Conservation (phyloP, 2,113 vertebrate genomes). For the Bostrychus sinensis region DNA sequence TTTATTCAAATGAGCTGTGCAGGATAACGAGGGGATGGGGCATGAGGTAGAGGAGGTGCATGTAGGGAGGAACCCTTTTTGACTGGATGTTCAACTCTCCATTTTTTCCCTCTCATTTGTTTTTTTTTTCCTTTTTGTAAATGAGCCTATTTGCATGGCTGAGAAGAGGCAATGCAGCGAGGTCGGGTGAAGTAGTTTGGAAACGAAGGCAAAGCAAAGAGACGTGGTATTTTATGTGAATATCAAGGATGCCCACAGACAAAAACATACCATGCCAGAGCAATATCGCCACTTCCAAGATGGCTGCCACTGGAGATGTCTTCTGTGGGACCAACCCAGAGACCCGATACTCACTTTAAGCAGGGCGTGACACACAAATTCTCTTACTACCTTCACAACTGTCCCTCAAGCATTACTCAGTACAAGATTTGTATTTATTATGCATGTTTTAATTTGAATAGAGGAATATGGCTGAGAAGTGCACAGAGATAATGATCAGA, state of each 20-base stretch:
- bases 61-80: slow-evolving; percentile 56
- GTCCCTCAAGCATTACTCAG: slow-evolving; percentile 9
- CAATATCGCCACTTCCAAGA: slow-evolving; percentile 70
- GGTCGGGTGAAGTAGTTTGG: slow-evolving; percentile 6
- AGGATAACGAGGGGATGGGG: slow-evolving; percentile 72
- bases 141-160: slow-evolving; percentile 59
- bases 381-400: slow-evolving; percentile 18
- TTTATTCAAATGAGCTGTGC: slow-evolving; percentile 82
- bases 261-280: slow-evolving; percentile 57
- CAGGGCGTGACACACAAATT: slow-evolving; percentile 46
- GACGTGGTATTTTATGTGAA: slow-evolving; percentile 24
- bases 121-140: slow-evolving; percentile 51
- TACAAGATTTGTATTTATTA: slow-evolving; percentile 34
- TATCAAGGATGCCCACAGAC: slow-evolving; percentile 48
- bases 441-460: slow-evolving; percentile 48
- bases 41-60: slow-evolving; percentile 54
- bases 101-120: slow-evolving; percentile 30
- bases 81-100: slow-evolving; percentile 56
- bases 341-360: slow-evolving; percentile 20
- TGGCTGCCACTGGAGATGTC: slow-evolving; percentile 70
- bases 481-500: slow-evolving; percentile 70
- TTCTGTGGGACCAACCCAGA: slow-evolving; percentile 64
- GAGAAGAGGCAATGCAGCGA: slow-evolving; percentile 21
- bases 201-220: slow-evolving; percentile 16
- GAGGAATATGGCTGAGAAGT: slow-evolving; percentile 22